These are phyloP conservation scores for Etheostoma spectabile DNA, from an alignment of 2,113 vertebrate genomes.

Conservation along the genomic window DNA sequence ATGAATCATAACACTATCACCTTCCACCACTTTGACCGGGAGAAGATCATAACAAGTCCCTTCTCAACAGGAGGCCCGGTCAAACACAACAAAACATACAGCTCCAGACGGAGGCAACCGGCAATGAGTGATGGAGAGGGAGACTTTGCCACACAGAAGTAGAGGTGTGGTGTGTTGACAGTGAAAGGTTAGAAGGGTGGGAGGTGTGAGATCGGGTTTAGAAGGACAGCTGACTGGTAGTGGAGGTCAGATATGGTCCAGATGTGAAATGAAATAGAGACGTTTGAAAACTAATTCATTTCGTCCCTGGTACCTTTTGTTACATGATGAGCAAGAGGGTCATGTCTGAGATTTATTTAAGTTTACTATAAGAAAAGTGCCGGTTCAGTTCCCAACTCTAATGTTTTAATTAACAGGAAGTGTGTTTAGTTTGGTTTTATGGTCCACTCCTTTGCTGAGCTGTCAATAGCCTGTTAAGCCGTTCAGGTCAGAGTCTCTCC, in stretches of 20 bases:
- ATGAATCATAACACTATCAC: constrained; percentile 51
- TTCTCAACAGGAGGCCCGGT: constrained; percentile 38
- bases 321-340: not conserved
- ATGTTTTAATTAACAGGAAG: constrained; percentile 1
- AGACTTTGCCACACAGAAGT: constrained; percentile 39
- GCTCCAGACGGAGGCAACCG: not conserved
- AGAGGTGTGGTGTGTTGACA: constrained; percentile 61
- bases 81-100: constrained; percentile 35
- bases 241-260: constrained; percentile 35
- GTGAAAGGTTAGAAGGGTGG: constrained; percentile 68
- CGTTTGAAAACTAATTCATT: not conserved
- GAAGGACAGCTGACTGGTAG: constrained; percentile 11
- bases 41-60: constrained; percentile 57
- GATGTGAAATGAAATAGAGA: constrained; percentile 43
- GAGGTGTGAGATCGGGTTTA: constrained; percentile 49
- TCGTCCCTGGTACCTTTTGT: not conserved
- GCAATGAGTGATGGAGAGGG: not conserved
- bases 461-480: constrained; percentile 49
- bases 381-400: no score
- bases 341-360: not conserved
- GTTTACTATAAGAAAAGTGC: no score
- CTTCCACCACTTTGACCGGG: constrained; percentile 40
- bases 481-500: constrained; percentile 78
- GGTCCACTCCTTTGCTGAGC: constrained; percentile 48
- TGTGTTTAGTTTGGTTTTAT: not conserved